Percentiles rank a stretch among this genome's conserved stretches.
Evolutionary conservation across 2,113 vertebrate genomes (phyloP).

Genomic region (Isurus oxyrinchus): DNA sequence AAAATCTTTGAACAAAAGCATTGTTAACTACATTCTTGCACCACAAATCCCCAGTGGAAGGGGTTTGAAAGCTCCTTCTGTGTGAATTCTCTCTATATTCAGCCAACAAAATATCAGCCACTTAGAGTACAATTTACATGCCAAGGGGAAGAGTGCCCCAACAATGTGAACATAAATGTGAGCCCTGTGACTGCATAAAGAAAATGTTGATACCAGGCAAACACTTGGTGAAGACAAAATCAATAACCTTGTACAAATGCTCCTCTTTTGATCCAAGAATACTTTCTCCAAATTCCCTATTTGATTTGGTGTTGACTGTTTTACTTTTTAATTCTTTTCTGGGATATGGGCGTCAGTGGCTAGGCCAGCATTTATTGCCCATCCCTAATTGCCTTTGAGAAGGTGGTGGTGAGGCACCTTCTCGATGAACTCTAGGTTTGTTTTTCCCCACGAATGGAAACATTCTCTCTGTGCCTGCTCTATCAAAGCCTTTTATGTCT

Average conservation of each 20-base stretch:
- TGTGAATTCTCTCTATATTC: neutral
- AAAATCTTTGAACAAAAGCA: neutral
- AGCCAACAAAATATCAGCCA: neutral
- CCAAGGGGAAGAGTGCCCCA: neutral
- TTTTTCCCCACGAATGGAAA: no score
- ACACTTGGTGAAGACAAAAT: neutral
- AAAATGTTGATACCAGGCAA: neutral
- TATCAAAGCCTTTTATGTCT: no score
- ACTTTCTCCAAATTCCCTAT: no score
- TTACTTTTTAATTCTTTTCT: no score
- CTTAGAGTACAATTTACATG: neutral
- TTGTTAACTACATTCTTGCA: neutral
- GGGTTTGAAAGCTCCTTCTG: neutral
- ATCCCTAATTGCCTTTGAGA: no score
- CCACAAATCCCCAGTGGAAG: neutral
- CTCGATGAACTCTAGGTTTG: no score
- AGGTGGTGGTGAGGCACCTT: no score
- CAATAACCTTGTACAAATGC: neutral
- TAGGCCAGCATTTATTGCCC: no score
- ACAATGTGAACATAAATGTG: neutral
- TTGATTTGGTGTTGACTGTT: no score
- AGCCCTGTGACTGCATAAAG: neutral
- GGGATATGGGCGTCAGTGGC: no score
- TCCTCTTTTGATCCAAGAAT: neutral
- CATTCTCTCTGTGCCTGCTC: no score